Evolutionary conservation across 2,113 vertebrate genomes (phyloP).

Genomic region (Sinosuthora webbiana): DNA sequence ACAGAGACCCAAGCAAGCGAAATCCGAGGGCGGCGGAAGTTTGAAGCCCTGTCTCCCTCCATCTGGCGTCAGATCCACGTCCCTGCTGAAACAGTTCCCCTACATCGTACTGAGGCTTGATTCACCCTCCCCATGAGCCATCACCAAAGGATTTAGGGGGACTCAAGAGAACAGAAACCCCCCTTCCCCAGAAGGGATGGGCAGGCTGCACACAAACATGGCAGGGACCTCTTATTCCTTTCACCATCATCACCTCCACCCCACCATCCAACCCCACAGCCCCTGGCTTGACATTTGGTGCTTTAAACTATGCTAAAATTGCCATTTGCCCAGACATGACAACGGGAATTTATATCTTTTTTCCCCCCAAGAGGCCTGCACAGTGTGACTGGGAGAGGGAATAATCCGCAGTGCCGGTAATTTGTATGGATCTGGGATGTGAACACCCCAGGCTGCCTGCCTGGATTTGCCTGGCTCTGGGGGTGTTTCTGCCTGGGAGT

Average conservation of each 20-base stretch:
- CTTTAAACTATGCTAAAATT: neutral
- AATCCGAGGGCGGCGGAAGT: neutral
- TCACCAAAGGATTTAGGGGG: neutral
- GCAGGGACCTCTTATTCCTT: neutral
- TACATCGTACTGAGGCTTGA: neutral
- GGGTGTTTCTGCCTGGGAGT: neutral
- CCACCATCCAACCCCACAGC: neutral
- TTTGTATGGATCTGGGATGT: conserved; percentile 53
- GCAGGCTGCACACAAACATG: neutral
- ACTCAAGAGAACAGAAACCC: neutral
- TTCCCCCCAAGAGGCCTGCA: rapidly evolving
- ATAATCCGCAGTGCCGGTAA: neutral
- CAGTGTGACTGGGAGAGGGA: neutral
- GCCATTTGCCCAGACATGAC: neutral
- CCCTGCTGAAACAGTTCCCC: neutral
- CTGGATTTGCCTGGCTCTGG: neutral
- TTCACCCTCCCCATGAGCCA: neutral
- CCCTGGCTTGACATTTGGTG: neutral
- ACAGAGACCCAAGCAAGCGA: neutral
- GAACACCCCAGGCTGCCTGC: conserved; percentile 1
- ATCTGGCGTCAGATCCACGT: neutral
- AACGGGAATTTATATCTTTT: neutral
- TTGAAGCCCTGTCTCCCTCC: neutral
- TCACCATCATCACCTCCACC: neutral
- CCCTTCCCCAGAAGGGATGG: rapidly evolving